Evolutionary conservation across 1,140 invertebrate species (phyloP).

Genomic region (Apolygus lucorum): DNA sequence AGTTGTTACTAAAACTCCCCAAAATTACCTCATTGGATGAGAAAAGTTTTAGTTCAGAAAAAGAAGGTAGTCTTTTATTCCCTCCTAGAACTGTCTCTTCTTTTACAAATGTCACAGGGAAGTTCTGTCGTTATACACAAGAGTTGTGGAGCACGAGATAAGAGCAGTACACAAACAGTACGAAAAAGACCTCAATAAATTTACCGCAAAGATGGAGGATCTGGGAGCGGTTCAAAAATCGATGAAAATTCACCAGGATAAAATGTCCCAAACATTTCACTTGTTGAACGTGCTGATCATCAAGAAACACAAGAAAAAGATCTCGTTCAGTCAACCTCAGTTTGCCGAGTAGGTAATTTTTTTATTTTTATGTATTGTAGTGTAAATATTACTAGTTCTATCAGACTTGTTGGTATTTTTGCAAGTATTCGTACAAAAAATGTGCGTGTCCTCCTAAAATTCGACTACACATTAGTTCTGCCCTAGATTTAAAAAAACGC

Average conservation of each 20-base stretch:
- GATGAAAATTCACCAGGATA: constrained; percentile 1
- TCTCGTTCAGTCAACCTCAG: not conserved
- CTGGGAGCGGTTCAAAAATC: not conserved
- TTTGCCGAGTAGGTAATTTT: constrained; percentile 5
- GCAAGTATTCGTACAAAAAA: too few species aligned
- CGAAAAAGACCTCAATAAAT: not conserved
- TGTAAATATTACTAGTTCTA: too few species aligned
- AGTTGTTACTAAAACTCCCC: not conserved
- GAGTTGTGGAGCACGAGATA: not conserved
- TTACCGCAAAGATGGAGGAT: not conserved
- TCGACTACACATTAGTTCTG: too few species aligned
- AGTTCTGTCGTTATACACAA: not conserved
- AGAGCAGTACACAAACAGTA: not conserved
- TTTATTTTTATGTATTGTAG: too few species aligned
- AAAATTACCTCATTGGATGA: not conserved
- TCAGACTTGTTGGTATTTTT: too few species aligned
- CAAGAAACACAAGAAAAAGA: not conserved
- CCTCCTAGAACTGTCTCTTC: too few species aligned
- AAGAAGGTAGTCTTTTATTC: not conserved
- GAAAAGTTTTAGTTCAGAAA: not conserved
- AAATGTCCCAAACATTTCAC: not conserved
- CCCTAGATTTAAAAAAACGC: too few species aligned
- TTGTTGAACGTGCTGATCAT: not conserved
- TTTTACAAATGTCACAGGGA: too few species aligned
- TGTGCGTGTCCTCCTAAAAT: too few species aligned